These are phyloP conservation scores for Synchiropus splendidus DNA, from an alignment of 2,113 vertebrate species.

Conservation along the genomic window DNA sequence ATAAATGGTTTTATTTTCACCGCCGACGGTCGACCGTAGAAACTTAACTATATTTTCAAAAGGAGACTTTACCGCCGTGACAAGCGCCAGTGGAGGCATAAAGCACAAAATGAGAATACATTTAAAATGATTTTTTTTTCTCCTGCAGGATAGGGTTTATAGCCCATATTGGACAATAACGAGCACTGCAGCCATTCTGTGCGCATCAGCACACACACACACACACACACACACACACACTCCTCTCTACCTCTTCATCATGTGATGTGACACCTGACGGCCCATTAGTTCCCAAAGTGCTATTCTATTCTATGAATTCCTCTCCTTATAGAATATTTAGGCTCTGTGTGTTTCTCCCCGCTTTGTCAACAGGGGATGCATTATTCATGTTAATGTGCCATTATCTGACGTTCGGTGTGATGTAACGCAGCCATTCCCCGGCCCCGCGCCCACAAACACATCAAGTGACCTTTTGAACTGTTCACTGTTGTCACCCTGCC, in stretches of 20 bases:
- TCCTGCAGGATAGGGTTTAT: constrained; percentile 28
- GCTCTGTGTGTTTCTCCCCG: constrained; percentile 41
- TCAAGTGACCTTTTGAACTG: constrained; percentile 59
- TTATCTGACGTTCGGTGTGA: constrained; percentile 56
- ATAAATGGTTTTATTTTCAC: no score
- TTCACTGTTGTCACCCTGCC: constrained; percentile 31
- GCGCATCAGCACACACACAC: constrained; percentile 6
- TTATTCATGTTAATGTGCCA: constrained; percentile 64
- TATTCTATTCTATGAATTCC: constrained; percentile 48
- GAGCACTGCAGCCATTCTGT: constrained; percentile 20
- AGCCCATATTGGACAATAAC: constrained; percentile 43
- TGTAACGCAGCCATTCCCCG: constrained; percentile 47
- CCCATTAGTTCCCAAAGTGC: constrained; percentile 61
- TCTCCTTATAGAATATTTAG: constrained; percentile 58
- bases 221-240: constrained; percentile 18
- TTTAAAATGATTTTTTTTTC: constrained; percentile 22
- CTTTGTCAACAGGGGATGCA: constrained; percentile 55
- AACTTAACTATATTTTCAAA: constrained; percentile 19
- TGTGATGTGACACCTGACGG: constrained; percentile 51
- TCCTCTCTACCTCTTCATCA: constrained; percentile 42
- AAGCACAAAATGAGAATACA: constrained; percentile 25
- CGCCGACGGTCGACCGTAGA: no score
- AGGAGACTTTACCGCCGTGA: constrained; percentile 17
- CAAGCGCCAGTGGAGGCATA: constrained; percentile 16
- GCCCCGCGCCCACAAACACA: constrained; percentile 33